These are phyloP conservation scores for Seira musarum DNA, from an alignment of 2,888 invertebrate species.

Conservation along the genomic window DNA sequence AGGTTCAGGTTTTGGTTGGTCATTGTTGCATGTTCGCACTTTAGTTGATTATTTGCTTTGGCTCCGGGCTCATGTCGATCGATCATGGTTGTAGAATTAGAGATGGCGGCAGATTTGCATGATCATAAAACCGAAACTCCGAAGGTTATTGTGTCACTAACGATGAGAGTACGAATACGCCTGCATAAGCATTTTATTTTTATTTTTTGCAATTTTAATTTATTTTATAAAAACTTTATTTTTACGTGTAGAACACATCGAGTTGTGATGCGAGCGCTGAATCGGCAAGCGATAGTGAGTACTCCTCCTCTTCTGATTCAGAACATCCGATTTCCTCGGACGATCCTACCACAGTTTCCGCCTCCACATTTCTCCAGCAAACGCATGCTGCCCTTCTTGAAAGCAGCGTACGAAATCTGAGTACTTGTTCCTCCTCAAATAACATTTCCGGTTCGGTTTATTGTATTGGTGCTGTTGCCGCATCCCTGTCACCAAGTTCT, in stretches of 20 bases:
- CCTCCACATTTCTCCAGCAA: slow-evolving; percentile 67
- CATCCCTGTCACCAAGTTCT: slow-evolving; percentile 44
- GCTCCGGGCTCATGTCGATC: too few species aligned
- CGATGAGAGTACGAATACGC: too few species aligned
- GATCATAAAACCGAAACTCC: too few species aligned
- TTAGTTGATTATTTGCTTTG: too few species aligned
- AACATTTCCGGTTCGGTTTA: slow-evolving; percentile 54
- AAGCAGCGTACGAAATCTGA: slow-evolving; percentile 49
- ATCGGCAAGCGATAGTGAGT: slow-evolving; percentile 67
- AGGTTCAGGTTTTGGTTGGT: too few species aligned
- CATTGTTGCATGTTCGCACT: too few species aligned
- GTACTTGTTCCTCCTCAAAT: slow-evolving; percentile 58
- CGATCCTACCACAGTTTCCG: slow-evolving; percentile 68
- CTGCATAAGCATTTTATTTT: too few species aligned
- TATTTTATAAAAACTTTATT: too few species aligned
- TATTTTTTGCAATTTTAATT: slow-evolving; percentile 3
- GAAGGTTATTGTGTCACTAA: too few species aligned
- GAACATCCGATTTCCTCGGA: slow-evolving; percentile 66
- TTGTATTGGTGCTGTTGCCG: slow-evolving; percentile 37
- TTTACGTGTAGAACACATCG: slow-evolving; percentile 65
- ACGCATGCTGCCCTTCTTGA: slow-evolving; percentile 61
- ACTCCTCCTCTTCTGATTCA: slow-evolving; percentile 59
- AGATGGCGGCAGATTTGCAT: too few species aligned
- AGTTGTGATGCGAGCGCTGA: slow-evolving; percentile 70
- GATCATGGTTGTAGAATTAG: too few species aligned